phyloP scores from a whole-genome alignment of 2,888 invertebrate species.

The Operophtera brumata region DNA sequence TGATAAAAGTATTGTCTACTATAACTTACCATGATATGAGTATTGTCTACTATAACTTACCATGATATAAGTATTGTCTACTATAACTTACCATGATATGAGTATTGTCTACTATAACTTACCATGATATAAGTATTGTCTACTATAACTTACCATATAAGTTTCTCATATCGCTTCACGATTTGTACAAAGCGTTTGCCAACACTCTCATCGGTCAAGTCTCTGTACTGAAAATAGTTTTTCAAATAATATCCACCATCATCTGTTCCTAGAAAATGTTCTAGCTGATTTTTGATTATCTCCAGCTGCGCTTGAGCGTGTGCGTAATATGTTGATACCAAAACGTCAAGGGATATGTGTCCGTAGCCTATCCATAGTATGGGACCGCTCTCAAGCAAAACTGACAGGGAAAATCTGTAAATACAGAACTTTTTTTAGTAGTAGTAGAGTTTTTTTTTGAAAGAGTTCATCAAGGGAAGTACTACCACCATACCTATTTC shows the following conservation, averaged over 20 bases:
- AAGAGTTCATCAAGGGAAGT: too few species aligned
- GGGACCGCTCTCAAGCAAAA: conserved; percentile 34
- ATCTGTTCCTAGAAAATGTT: conserved; percentile 35
- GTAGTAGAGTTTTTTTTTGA: too few species aligned
- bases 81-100: too few species aligned
- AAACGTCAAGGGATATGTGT: conserved; percentile 42
- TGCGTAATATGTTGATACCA: conserved; percentile 44
- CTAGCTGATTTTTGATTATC: conserved; percentile 47
- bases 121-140: too few species aligned
- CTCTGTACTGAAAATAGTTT: conserved; percentile 26
- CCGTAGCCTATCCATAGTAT: conserved; percentile 43
- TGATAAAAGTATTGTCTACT: too few species aligned
- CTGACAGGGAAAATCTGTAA: conserved; percentile 40
- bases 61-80: too few species aligned
- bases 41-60: too few species aligned
- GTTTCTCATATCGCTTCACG: conserved; percentile 44
- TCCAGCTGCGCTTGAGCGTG: conserved; percentile 49
- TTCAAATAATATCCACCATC: background rate
- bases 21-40: too few species aligned
- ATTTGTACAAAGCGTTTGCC: conserved; percentile 37
- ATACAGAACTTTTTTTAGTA: too few species aligned
- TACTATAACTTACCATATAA: conserved; percentile 41
- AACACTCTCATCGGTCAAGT: conserved; percentile 33
- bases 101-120: too few species aligned
- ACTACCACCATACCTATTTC: too few species aligned